phyloP scores from a whole-genome alignment of 2,888 invertebrate species.

The Willowsia nigromaculata region DNA sequence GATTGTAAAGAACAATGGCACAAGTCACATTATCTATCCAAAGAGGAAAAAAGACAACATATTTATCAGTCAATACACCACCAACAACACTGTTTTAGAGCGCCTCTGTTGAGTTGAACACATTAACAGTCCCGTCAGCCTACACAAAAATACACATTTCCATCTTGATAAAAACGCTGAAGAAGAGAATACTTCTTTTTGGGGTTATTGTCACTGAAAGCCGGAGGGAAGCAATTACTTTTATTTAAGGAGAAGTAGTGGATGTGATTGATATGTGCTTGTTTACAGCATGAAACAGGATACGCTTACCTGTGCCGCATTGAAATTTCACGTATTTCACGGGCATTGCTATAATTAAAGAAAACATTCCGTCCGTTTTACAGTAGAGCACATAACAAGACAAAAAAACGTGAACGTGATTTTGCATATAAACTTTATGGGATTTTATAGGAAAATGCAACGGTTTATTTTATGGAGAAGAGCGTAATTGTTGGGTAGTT shows the following conservation, averaged over 20 bases:
- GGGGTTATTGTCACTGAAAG: background rate
- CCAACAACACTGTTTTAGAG: background rate
- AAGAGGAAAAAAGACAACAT: background rate
- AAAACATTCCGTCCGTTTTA: too few relatives aligned
- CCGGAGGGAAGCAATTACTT: background rate
- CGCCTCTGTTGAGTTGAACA: constrained; percentile 7
- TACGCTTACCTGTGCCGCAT: background rate
- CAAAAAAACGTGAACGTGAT: background rate
- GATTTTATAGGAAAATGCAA: background rate
- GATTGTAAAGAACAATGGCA: constrained; percentile 10
- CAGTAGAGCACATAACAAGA: too few relatives aligned
- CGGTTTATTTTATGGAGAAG: background rate
- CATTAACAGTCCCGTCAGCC: background rate
- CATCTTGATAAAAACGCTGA: background rate
- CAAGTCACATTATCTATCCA: background rate
- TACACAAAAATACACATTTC: constrained; percentile 7
- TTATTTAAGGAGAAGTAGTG: background rate
- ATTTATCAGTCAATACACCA: constrained; percentile 8
- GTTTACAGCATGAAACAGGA: background rate
- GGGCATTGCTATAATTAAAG: background rate
- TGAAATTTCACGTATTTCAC: background rate
- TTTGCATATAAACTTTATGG: background rate
- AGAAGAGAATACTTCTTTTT: background rate
- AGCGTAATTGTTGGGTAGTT: background rate
- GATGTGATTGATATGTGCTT: background rate